These are phyloP conservation scores for Trogon melanurus DNA, from an alignment of 2,113 vertebrate genomes.

Conservation along the genomic window DNA sequence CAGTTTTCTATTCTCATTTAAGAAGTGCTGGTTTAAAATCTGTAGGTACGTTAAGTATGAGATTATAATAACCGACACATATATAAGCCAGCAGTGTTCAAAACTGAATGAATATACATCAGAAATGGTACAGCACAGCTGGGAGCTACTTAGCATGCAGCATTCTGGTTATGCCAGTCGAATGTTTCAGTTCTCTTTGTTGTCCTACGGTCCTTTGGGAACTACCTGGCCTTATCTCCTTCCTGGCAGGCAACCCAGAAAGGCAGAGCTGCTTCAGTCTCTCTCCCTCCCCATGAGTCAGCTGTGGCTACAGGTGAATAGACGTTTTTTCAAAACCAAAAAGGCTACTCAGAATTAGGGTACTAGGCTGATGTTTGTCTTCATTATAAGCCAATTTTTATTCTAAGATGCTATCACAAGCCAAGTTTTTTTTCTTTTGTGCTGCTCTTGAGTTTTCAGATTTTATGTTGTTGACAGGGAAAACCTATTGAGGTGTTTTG, in stretches of 20 bases:
- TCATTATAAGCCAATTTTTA: background rate
- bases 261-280: background rate
- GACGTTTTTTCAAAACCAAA: background rate
- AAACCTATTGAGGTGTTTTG: background rate
- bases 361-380: background rate
- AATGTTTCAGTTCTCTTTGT: background rate
- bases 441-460: background rate
- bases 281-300: background rate
- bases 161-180: background rate
- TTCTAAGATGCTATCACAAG: background rate
- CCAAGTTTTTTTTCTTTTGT: background rate
- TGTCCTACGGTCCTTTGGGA: background rate
- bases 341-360: background rate
- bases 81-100: background rate
- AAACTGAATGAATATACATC: background rate
- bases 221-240: background rate
- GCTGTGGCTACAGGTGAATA: background rate
- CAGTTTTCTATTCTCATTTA: background rate
- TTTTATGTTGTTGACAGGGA: background rate
- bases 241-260: background rate
- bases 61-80: background rate
- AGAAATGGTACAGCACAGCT: background rate
- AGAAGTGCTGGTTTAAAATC: background rate
- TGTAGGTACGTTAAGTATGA: background rate
- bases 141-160: background rate